These are phyloP conservation scores for Scomberomorus guttatus DNA, from an alignment of 2,797 vertebrate species.

Conservation along the genomic window DNA sequence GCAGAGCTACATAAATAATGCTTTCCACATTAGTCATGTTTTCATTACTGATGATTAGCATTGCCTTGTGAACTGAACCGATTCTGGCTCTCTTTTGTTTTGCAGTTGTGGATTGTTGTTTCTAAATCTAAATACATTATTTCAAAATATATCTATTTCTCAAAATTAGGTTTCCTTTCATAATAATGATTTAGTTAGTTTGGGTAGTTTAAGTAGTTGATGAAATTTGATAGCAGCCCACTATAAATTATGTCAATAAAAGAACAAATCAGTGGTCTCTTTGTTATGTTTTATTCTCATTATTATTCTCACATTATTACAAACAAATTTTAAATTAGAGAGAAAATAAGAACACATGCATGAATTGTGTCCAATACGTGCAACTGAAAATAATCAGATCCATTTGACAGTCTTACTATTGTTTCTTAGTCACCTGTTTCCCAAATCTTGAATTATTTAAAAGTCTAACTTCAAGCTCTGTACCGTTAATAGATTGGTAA, in stretches of 20 bases:
- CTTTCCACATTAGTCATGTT: not conserved
- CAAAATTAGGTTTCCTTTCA: not conserved
- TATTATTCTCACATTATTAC: not conserved
- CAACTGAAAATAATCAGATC: conserved; percentile 14
- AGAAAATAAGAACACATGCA: not conserved
- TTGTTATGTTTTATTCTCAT: not conserved
- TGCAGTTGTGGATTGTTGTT: not conserved
- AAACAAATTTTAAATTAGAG: not conserved
- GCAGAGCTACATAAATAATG: not conserved
- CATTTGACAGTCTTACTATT: not conserved
- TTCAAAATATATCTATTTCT: not conserved
- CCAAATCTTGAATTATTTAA: conserved; percentile 41
- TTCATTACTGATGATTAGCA: not conserved
- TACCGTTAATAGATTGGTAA: conserved; percentile 26
- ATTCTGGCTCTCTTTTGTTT: not conserved
- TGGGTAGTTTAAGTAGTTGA: not conserved
- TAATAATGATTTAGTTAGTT: not conserved
- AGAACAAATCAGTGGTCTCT: not conserved
- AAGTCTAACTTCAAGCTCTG: conserved; percentile 19
- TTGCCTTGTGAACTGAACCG: not conserved
- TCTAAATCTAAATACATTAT: not conserved
- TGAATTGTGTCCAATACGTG: not conserved
- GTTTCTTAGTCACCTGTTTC: conserved; percentile 20
- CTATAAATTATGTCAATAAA: too few relatives aligned
- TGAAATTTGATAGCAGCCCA: not conserved